phyloP scores from a whole-genome alignment of 2,797 vertebrate species.

The Enteromius unitaeniatus region DNA sequence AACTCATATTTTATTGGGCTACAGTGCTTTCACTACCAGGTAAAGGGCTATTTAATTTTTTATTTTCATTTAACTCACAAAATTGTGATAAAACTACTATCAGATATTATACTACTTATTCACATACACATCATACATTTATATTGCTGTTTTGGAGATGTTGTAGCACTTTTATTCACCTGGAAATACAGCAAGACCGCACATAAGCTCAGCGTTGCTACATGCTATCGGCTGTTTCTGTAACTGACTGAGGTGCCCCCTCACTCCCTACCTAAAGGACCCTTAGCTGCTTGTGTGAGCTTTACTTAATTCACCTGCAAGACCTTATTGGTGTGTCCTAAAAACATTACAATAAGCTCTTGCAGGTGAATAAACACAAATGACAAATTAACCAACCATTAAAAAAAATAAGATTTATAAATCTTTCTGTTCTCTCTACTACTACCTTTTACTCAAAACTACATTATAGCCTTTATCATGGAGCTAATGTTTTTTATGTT shows the following conservation, averaged over 20 bases:
- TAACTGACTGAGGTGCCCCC: constrained; percentile 13
- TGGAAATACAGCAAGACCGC: constrained; percentile 15
- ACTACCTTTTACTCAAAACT: constrained; percentile 19
- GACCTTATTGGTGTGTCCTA: not conserved
- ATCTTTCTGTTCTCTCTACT: not conserved
- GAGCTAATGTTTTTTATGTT: not conserved
- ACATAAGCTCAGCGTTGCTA: constrained; percentile 6
- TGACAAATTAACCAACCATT: too few species aligned
- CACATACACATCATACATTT: constrained; percentile 17
- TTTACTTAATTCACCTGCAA: constrained; percentile 25
- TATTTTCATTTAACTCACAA: not conserved
- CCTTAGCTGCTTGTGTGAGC: constrained; percentile 5
- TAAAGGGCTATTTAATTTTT: constrained; percentile 19
- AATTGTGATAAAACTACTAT: constrained; percentile 21
- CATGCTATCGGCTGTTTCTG: constrained; percentile 22
- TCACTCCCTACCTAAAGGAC: constrained; percentile 16
- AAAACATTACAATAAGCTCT: too few species aligned
- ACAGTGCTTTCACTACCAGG: constrained; percentile 7
- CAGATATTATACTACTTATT: constrained; percentile 25
- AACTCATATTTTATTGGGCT: not conserved
- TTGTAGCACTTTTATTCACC: constrained; percentile 7
- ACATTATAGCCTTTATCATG: constrained; percentile 15
- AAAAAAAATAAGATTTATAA: too few species aligned
- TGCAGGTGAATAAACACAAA: too few species aligned
- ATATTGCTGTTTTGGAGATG: constrained; percentile 16